These are phyloP conservation scores for Salticus scenicus DNA, from an alignment of 2,888 invertebrate genomes.

Conservation along the genomic window DNA sequence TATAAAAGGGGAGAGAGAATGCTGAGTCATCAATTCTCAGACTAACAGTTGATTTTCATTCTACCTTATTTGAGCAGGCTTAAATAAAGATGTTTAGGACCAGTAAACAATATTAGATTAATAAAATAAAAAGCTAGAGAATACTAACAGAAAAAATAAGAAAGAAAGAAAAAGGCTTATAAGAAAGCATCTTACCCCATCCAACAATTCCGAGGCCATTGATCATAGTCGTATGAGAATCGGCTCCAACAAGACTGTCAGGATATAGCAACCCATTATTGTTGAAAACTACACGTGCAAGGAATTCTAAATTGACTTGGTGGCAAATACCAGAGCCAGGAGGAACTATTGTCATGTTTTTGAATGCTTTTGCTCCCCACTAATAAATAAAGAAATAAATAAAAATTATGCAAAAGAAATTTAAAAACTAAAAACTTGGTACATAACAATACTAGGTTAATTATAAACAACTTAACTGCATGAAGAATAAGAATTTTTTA, in stretches of 20 bases:
- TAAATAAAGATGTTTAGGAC: too few species aligned
- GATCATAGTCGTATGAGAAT: conserved; percentile 99
- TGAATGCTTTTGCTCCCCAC: conserved; percentile 97
- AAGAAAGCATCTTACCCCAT: conserved; percentile 86
- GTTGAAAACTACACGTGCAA: conserved; percentile 90
- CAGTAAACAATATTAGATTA: too few species aligned
- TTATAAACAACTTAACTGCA: neutral
- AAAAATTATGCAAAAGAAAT: too few species aligned
- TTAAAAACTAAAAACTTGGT: too few species aligned
- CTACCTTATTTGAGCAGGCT: too few species aligned
- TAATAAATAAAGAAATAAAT: conserved; percentile 75
- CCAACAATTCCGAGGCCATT: conserved; percentile 97
- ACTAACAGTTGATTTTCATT: too few species aligned
- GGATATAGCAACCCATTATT: conserved; percentile 83
- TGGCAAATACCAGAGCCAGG: conserved; percentile 99
- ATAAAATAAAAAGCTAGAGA: too few species aligned
- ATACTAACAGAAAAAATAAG: too few species aligned
- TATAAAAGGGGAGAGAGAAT: too few species aligned
- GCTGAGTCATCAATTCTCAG: too few species aligned
- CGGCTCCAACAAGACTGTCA: conserved; percentile 96
- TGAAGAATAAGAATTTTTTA: too few species aligned
- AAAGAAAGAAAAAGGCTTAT: too few species aligned
- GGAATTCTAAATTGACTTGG: conserved; percentile 97
- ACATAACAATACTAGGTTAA: neutral
- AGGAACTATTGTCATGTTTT: conserved; percentile 97